Conservation (phyloP, 2,797 vertebrate species). For the Pachyuromys duprasi region DNA sequence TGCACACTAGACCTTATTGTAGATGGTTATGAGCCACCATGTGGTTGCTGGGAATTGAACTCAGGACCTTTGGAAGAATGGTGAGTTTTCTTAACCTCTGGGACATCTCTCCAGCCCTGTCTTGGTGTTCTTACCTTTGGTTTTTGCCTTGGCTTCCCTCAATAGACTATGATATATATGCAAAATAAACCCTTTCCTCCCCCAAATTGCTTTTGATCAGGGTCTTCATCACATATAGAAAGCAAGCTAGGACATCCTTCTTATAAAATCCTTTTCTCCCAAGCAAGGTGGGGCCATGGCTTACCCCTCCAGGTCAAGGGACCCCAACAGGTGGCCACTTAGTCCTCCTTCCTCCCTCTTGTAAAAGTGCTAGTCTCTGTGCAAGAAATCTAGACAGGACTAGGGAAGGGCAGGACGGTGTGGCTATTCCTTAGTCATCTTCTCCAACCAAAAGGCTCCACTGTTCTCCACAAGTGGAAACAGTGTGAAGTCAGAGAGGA, state of each 20-base stretch:
- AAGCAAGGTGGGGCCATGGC: not conserved
- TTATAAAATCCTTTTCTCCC: not conserved
- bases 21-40: too few relatives aligned
- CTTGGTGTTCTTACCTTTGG: not conserved
- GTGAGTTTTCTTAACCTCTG: too few relatives aligned
- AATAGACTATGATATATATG: not conserved
- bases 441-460: not conserved
- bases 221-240: not conserved
- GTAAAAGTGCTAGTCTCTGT: rapidly evolving
- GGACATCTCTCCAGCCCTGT: too few relatives aligned
- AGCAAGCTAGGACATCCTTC: not conserved
- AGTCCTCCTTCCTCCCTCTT: not conserved
- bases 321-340: rapidly evolving
- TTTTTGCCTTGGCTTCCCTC: not conserved
- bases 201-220: not conserved
- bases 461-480: not conserved
- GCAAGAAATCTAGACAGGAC: too few relatives aligned
- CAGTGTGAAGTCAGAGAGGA: too few relatives aligned
- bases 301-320: not conserved
- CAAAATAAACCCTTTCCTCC: not conserved
- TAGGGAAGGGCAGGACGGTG: rapidly evolving
- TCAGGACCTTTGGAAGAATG: too few relatives aligned
- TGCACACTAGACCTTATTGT: too few relatives aligned
- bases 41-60: too few relatives aligned
- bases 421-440: not conserved